Evolutionary conservation across 2,888 invertebrate species (phyloP).

Genomic region (Tridacna gigas): DNA sequence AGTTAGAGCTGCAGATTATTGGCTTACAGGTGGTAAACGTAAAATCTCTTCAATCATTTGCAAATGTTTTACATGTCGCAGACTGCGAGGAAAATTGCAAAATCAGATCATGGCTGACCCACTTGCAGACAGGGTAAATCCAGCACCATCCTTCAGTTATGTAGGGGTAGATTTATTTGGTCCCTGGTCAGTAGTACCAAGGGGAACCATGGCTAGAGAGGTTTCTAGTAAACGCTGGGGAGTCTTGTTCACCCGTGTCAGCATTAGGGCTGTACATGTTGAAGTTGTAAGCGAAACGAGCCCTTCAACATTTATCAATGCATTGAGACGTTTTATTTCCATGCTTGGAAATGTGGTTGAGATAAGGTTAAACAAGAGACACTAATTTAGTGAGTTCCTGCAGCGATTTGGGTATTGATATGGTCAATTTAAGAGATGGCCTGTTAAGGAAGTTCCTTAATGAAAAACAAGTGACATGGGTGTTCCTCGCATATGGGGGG

Average conservation of each 20-base stretch:
- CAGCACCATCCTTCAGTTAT: conserved; percentile 39
- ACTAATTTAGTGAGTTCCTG: conserved; percentile 52
- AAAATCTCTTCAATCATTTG: conserved; percentile 26
- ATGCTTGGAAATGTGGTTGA: conserved; percentile 31
- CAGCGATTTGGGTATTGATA: too few relatives aligned
- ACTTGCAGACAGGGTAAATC: conserved; percentile 27
- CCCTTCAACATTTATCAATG: conserved; percentile 47
- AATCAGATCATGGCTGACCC: conserved; percentile 44
- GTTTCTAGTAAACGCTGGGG: conserved; percentile 51
- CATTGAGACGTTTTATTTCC: conserved; percentile 33
- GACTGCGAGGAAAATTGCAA: conserved; percentile 5
- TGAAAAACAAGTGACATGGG: too few relatives aligned
- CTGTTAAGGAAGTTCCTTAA: too few relatives aligned
- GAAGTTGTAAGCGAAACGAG: conserved; percentile 47
- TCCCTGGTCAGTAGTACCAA: conserved; percentile 39
- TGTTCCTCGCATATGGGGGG: too few relatives aligned
- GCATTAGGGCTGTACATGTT: conserved; percentile 41
- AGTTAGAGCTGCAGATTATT: conserved; percentile 33
- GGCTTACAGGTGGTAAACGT: conserved; percentile 41
- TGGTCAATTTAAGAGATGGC: too few relatives aligned
- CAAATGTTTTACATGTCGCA: conserved; percentile 37
- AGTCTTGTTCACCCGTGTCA: conserved; percentile 53
- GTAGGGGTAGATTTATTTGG: conserved; percentile 86
- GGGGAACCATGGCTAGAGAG: conserved; percentile 39
- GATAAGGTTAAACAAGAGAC: conserved; percentile 33